Base-by-base conservation (phyloP, 2,888 invertebrate genomes). In the Buathra laborator region DNA sequence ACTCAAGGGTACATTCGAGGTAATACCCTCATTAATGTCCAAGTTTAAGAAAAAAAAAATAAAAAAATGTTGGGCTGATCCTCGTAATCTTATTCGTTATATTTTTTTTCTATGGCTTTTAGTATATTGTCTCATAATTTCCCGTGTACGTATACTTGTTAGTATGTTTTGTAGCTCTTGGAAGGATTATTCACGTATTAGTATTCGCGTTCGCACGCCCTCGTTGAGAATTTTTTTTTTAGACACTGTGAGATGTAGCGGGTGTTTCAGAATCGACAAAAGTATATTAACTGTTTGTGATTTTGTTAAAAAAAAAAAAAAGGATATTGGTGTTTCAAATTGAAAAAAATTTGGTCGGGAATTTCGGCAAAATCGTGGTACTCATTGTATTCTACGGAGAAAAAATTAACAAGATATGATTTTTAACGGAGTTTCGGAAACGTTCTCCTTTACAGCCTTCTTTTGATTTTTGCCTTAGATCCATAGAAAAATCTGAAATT, bases 21-120 rank as follows among this genome's bases (percentile, higher is more conserved):
- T 87, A 88, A 87, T 87, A 87, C 81, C 86, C 76, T 87, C 79
- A 87, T 87, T 87, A 86, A 72, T 82, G 76, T 83, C 64, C 53
- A 74, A 67, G 59, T 81, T 44, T 68, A 51, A 43, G 37, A 71
- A 71, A 44, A 46, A 24, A 56, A 51, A 32, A 66, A n/a, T n/a
- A n/a, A 32, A 19, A 67, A 56, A 48, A 16, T 83, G 77, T 81
- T 64, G 44, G 62, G 75, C 70, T 37, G 71, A 59, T 74, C 68
- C 68, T 53, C 10, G 66, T 48, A 51, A 32, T 37, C 37, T 19
- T 32, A 14, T 37, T 48, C 70, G 44, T 74, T 72, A 67, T 51
- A 59, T 59, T 82, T 71, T 32, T 67, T 68, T 59, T 37, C 37
- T 3, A 24, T 24, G 51, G 29, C 46, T 70, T 64, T 37, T 1